A percentile compares a stretch with the other conserved stretches of the same genome.
These are phyloP conservation scores for Drosophila oshimai DNA, from an alignment of 1,140 invertebrate species.

Conservation along the genomic window DNA sequence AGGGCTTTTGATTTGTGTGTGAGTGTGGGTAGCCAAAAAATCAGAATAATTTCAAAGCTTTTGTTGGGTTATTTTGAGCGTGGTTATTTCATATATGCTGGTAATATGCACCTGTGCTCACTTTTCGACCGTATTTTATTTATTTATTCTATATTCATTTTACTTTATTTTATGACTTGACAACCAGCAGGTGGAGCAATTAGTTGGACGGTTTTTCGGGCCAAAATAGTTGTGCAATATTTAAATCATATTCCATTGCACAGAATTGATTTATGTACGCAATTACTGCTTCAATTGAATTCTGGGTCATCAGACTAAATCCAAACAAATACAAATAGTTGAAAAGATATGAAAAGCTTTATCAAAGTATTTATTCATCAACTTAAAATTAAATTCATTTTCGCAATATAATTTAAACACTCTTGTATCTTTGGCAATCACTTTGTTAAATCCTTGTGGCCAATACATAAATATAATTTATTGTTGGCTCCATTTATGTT, in stretches of 20 bases:
- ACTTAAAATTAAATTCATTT: constrained; percentile 21
- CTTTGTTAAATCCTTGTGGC: constrained; percentile 32
- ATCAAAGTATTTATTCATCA: constrained; percentile 16
- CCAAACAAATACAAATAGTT: constrained; percentile 1
- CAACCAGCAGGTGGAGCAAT: constrained; percentile 58
- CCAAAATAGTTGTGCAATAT: constrained; percentile 21
- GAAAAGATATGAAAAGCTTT: background rate
- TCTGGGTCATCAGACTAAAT: constrained; percentile 16
- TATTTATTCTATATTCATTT: constrained; percentile 35
- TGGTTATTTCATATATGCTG: constrained; percentile 5
- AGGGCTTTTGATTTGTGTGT: constrained; percentile 4
- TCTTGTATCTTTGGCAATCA: constrained; percentile 22
- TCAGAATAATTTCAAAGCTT: background rate
- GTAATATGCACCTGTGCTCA: constrained; percentile 51
- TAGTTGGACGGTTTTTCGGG: constrained; percentile 49
- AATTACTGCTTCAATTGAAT: constrained; percentile 59
- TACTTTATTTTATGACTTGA: constrained; percentile 48
- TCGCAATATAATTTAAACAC: constrained; percentile 10
- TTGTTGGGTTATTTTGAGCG: constrained; percentile 24
- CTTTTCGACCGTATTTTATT: constrained; percentile 39
- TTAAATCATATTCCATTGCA: constrained; percentile 45
- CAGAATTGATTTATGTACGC: constrained; percentile 58
- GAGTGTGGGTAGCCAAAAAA: constrained; percentile 3
- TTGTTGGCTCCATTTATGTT: constrained; percentile 16
- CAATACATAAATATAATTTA: constrained; percentile 32